A percentile compares a stretch with the other conserved stretches of the same genome.
These are phyloP conservation scores for Ptilonorhynchus violaceus DNA, from an alignment of 2,113 vertebrate species.

Conservation along the genomic window DNA sequence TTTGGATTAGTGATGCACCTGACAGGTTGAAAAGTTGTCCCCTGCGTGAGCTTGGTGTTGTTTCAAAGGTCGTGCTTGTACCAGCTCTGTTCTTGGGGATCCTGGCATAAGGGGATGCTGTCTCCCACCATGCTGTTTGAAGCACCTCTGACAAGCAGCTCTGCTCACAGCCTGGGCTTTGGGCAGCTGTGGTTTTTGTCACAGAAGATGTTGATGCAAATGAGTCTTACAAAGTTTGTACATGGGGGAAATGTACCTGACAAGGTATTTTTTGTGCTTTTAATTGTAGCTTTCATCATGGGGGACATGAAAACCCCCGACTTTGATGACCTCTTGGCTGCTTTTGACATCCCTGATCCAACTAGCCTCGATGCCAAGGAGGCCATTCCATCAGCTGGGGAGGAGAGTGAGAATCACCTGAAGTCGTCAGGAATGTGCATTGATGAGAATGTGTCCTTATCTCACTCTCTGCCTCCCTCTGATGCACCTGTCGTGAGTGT, in stretches of 20 bases:
- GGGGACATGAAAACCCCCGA: conserved; percentile 99
- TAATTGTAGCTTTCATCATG: conserved; percentile 82
- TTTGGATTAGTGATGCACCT: not conserved
- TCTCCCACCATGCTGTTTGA: not conserved
- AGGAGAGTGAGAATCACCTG: conserved; percentile 85
- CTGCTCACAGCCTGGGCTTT: not conserved
- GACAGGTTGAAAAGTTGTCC: not conserved
- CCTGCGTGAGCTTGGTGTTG: fast-evolving
- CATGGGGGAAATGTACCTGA: not conserved
- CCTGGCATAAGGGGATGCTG: not conserved
- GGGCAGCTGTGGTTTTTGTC: not conserved
- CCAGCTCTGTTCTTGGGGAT: fast-evolving
- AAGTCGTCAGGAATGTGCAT: conserved; percentile 85
- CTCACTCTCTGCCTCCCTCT: conserved; percentile 72
- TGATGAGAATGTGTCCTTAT: conserved; percentile 77
- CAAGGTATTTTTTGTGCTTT: not conserved
- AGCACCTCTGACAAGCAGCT: not conserved
- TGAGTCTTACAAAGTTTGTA: not conserved
- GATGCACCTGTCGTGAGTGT: conserved; percentile 90
- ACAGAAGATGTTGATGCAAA: not conserved
- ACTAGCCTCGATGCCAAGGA: conserved; percentile 95
- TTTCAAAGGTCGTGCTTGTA: not conserved
- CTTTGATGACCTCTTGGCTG: conserved; percentile 96
- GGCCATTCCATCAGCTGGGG: conserved; percentile 82
- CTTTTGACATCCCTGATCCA: conserved; percentile 97